Percentiles rank a stretch among this genome's conserved stretches.
phyloP scores from a whole-genome alignment of 1,140 invertebrate genomes.

The Holotrichia oblita region DNA sequence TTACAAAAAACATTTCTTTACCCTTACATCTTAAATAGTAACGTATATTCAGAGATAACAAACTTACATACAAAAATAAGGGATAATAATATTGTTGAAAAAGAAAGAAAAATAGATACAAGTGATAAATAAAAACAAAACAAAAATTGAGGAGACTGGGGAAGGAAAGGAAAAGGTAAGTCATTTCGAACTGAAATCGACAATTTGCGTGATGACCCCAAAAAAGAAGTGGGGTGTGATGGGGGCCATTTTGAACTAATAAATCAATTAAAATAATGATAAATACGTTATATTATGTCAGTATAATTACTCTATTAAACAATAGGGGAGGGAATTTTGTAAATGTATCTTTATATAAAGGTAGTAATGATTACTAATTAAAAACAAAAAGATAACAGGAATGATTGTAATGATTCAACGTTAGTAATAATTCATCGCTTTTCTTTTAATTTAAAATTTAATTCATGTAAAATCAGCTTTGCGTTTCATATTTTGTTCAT shows the following conservation, averaged over 20 bases:
- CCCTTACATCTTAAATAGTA: conserved; percentile 6
- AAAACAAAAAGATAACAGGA: too few species aligned
- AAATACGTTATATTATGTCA: not conserved
- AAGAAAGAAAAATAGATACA: not conserved
- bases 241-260: not conserved
- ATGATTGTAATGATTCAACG: too few species aligned
- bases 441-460: too few species aligned
- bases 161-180: not conserved
- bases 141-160: not conserved
- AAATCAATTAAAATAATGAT: not conserved
- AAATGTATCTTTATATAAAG: not conserved
- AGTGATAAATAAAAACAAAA: not conserved
- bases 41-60: conserved; percentile 11
- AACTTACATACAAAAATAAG: conserved; percentile 9
- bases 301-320: not conserved
- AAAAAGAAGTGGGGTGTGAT: not conserved
- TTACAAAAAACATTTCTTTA: not conserved
- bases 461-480: too few species aligned
- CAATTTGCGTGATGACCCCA: too few species aligned
- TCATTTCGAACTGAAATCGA: not conserved
- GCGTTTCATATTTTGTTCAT: too few species aligned
- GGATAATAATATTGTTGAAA: not conserved
- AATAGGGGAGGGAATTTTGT: not conserved
- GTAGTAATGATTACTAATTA: not conserved
- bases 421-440: too few species aligned